Evolutionary conservation across 2,888 invertebrate species (phyloP).

Genomic region (Phrixothrix hirtus): DNA sequence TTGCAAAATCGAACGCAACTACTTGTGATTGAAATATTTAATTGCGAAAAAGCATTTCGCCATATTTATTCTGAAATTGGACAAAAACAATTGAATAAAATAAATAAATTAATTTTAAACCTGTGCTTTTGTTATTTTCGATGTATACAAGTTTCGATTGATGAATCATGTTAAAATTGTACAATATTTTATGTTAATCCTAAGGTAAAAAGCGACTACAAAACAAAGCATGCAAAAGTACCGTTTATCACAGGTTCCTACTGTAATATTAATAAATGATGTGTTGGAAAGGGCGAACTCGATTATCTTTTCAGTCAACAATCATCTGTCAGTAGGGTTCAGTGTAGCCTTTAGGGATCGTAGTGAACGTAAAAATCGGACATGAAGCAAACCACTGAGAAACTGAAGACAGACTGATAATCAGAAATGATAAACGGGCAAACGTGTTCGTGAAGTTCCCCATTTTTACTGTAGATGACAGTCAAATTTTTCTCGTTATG

Average conservation of each 20-base stretch:
- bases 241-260: constrained; percentile 28
- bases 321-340: constrained; percentile 30
- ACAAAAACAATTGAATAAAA: too few relatives aligned
- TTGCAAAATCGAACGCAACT: too few relatives aligned
- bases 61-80: too few relatives aligned
- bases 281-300: constrained; percentile 29
- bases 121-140: too few relatives aligned
- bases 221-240: background rate
- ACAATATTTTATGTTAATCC: too few relatives aligned
- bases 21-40: too few relatives aligned
- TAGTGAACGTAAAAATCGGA: background rate
- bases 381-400: constrained; percentile 6
- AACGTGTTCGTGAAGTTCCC: constrained; percentile 5
- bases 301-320: constrained; percentile 36
- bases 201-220: background rate
- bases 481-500: constrained; percentile 14
- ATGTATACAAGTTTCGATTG: too few relatives aligned
- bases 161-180: too few relatives aligned
- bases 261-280: constrained; percentile 37
- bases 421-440: constrained; percentile 23
- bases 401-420: constrained; percentile 18
- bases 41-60: too few relatives aligned
- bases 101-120: too few relatives aligned
- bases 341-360: constrained; percentile 17
- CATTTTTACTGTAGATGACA: constrained; percentile 10